These are phyloP conservation scores for Dysidea cf. avara DNA, from an alignment of 37 sponge, comb jelly and placozoan species.

Conservation along the genomic window DNA sequence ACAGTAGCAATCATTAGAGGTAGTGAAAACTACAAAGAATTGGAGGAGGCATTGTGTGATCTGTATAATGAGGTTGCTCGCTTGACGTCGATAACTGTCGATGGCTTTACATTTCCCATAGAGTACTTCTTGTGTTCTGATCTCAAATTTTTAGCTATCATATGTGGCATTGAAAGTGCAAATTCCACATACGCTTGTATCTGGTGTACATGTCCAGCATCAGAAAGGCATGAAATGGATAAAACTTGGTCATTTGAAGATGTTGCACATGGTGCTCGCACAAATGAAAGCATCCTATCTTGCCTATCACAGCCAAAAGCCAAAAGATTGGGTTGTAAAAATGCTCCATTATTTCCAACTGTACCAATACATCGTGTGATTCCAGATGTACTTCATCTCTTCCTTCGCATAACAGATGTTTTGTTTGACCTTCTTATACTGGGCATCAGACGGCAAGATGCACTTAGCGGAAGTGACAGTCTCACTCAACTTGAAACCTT, in stretches of 20 bases:
- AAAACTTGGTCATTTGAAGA: constrained; percentile 21
- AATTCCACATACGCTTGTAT: constrained; percentile 28
- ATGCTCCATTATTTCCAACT: constrained; percentile 18
- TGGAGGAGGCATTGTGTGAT: constrained; percentile 28
- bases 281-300: constrained; percentile 7
- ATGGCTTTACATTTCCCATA: constrained; percentile 1
- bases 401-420: constrained; percentile 30
- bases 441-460: constrained; percentile 13
- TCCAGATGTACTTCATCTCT: constrained; percentile 41
- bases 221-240: constrained; percentile 3
- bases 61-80: constrained; percentile 2
- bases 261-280: constrained; percentile 15
- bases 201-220: constrained; percentile 36
- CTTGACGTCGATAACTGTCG: neutral
- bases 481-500: neutral
- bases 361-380: constrained; percentile 31
- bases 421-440: constrained; percentile 21
- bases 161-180: constrained; percentile 30
- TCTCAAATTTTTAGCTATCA: constrained; percentile 32
- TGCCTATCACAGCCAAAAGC: neutral
- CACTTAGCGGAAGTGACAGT: constrained; percentile 7
- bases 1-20: constrained; percentile 10
- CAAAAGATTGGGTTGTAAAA: neutral
- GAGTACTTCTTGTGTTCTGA: constrained; percentile 30
- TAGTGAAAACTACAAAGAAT: constrained; percentile 18